Percentiles rank a stretch among this genome's conserved stretches.
These are phyloP conservation scores for Sebastes schlegelii DNA, from an alignment of 2,113 vertebrate genomes.

Conservation along the genomic window DNA sequence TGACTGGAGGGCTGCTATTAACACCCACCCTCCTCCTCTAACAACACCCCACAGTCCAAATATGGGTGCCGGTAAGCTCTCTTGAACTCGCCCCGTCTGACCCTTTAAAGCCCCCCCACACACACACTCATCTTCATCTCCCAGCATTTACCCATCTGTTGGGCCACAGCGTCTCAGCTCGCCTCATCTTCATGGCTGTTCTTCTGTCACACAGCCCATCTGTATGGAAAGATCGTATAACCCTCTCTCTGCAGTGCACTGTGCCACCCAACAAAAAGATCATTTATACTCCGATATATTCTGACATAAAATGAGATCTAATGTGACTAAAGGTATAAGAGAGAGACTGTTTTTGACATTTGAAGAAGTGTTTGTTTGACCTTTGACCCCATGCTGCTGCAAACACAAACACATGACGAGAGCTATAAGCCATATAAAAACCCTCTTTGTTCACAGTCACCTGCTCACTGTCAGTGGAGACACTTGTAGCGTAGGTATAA, in stretches of 20 bases:
- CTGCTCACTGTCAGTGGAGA: background rate
- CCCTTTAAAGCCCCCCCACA: slow-evolving; percentile 27
- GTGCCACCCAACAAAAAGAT: background rate
- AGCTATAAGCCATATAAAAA: no score
- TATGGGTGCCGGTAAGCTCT: slow-evolving; percentile 58
- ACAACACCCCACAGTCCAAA: slow-evolving; percentile 62
- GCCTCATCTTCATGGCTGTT: slow-evolving; percentile 6
- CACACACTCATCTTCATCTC: background rate
- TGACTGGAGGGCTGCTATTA: slow-evolving; percentile 75
- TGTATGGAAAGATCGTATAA: background rate
- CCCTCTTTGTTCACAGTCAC: background rate
- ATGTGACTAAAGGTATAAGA: background rate
- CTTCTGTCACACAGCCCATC: background rate
- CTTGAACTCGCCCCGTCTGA: slow-evolving; percentile 46
- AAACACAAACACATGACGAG: background rate
- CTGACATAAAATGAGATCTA: background rate
- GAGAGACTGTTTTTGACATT: slow-evolving; percentile 3
- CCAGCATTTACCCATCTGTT: slow-evolving; percentile 62
- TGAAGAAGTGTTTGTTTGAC: slow-evolving; percentile 32
- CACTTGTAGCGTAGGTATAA: no score
- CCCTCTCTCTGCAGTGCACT: background rate
- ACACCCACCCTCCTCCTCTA: slow-evolving; percentile 60
- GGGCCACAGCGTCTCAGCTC: slow-evolving; percentile 1
- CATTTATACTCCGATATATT: background rate
- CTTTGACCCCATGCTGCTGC: slow-evolving; percentile 24